Percentiles rank a stretch among this genome's conserved stretches.
Evolutionary conservation across 2,888 invertebrate species (phyloP).

Genomic region (Salticus scenicus): DNA sequence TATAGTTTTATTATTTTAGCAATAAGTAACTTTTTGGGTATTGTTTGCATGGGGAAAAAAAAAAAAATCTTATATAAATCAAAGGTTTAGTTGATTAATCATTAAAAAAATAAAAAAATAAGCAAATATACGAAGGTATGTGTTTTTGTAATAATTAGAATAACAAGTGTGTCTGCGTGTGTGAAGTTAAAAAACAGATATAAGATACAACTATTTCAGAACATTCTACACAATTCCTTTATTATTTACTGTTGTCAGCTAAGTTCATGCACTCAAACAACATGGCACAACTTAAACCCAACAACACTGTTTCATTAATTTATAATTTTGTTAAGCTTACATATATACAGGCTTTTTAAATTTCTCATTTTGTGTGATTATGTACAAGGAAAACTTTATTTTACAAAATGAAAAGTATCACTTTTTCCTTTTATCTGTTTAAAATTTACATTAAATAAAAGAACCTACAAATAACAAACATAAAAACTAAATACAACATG

Average conservation of each 20-base stretch:
- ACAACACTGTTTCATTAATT: slow-evolving; percentile 46
- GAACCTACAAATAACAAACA: not conserved
- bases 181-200: too few relatives aligned
- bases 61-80: too few relatives aligned
- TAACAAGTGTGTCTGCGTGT: too few relatives aligned
- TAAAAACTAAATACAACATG: not conserved
- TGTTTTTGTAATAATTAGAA: too few relatives aligned
- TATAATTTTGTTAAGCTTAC: slow-evolving; percentile 61
- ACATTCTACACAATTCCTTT: slow-evolving; percentile 61
- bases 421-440: too few relatives aligned
- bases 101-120: too few relatives aligned
- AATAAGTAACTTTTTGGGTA: too few relatives aligned
- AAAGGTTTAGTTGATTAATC: too few relatives aligned
- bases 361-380: slow-evolving; percentile 37
- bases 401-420: slow-evolving; percentile 30
- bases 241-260: slow-evolving; percentile 63
- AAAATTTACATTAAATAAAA: not conserved
- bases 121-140: too few relatives aligned
- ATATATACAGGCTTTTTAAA: slow-evolving; percentile 53
- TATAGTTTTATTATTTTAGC: too few relatives aligned
- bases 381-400: slow-evolving; percentile 54
- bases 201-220: not conserved
- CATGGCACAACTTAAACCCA: slow-evolving; percentile 62
- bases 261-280: slow-evolving; percentile 65
- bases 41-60: too few relatives aligned